A percentile compares a stretch with the other conserved stretches of the same genome.
Conservation (phyloP, 1,140 invertebrate species). For the Littorina saxatilis region DNA sequence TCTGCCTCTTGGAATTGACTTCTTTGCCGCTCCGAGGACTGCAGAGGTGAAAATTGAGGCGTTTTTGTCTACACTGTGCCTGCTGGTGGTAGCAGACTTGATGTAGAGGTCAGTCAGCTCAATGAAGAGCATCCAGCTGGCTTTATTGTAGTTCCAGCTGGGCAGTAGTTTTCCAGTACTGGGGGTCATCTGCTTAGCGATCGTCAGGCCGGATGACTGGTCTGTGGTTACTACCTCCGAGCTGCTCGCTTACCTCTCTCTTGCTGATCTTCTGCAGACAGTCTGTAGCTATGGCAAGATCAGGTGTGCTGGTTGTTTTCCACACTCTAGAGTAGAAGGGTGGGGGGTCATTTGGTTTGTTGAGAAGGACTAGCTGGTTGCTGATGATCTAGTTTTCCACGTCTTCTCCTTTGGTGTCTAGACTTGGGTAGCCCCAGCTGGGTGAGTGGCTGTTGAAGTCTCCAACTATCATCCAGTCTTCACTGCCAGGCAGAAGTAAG, state of each 20-base stretch:
- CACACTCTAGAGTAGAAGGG: conserved; percentile 40
- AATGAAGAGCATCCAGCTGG: no score
- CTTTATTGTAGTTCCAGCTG: no score
- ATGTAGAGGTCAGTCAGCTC: conserved; percentile 36
- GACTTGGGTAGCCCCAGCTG: conserved; percentile 30
- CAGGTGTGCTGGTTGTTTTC: conserved; percentile 41
- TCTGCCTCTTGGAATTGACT: conserved; percentile 1
- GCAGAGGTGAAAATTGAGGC: neutral
- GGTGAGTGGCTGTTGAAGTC: conserved; percentile 42
- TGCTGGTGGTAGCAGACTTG: conserved; percentile 8
- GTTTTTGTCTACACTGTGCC: neutral
- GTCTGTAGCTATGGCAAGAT: conserved; percentile 43
- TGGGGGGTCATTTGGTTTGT: conserved; percentile 41
- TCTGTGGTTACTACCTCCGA: conserved; percentile 41
- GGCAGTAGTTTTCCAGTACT: neutral
- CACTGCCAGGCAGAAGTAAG: neutral
- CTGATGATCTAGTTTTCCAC: conserved; percentile 29
- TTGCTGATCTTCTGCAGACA: conserved; percentile 30
- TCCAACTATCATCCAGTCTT: conserved; percentile 29
- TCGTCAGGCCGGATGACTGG: neutral
- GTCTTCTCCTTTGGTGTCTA: conserved; percentile 33
- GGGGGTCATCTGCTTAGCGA: neutral
- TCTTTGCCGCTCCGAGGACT: conserved; percentile 17
- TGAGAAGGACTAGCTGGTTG: conserved; percentile 39
- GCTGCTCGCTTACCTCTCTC: conserved; percentile 23